Percentiles rank a stretch among this genome's conserved stretches.
phyloP scores from a whole-genome alignment of 2,113 vertebrate species.

The Laticauda laticaudata region DNA sequence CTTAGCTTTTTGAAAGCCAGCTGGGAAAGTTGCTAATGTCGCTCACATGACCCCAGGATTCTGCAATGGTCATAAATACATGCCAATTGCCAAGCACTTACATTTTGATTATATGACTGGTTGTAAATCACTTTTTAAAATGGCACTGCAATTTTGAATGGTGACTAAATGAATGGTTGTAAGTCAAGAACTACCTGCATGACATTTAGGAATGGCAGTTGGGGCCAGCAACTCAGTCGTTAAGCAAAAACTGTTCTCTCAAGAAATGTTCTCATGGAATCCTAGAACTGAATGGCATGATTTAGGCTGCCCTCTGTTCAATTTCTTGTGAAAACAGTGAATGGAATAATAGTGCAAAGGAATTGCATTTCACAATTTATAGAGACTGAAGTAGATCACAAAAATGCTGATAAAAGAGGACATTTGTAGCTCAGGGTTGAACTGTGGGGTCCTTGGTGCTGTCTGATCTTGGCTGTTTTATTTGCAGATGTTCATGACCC shows the following conservation, averaged over 20 bases:
- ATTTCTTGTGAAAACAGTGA: background rate
- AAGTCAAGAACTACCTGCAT: no score
- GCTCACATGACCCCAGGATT: background rate
- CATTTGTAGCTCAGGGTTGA: no score
- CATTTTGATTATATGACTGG: no score
- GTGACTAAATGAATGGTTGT: no score
- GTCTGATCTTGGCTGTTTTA: background rate
- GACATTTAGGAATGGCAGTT: no score
- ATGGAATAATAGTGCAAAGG: background rate
- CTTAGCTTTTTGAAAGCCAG: background rate
- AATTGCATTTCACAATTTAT: background rate
- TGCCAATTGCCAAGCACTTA: background rate
- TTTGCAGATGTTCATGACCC: background rate
- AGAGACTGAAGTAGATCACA: background rate
- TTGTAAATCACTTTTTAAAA: no score
- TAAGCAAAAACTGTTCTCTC: background rate
- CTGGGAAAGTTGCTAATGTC: background rate
- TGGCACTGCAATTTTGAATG: no score
- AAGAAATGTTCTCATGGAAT: background rate
- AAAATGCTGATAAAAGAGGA: no score
- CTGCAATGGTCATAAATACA: background rate
- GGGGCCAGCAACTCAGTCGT: no score
- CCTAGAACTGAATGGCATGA: background rate
- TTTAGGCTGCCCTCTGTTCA: background rate
- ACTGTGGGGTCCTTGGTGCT: background rate